A percentile compares a stretch with the other conserved stretches of the same genome.
These are phyloP conservation scores for Cyrtorhinus lividipennis DNA, from an alignment of 1,140 invertebrate species.

Conservation along the genomic window DNA sequence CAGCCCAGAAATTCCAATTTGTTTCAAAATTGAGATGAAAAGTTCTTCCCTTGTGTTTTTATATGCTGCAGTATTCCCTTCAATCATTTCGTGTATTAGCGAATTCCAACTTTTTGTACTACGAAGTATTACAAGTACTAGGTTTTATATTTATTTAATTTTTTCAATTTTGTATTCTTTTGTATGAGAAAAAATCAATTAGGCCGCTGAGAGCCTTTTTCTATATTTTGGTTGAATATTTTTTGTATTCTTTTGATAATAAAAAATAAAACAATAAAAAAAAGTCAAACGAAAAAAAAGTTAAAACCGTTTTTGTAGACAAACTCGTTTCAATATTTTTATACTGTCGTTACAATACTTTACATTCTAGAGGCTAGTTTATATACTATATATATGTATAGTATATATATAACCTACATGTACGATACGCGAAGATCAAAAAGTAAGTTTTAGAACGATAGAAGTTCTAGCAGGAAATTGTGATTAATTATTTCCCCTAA, in stretches of 20 bases:
- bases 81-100: slow-evolving; percentile 1
- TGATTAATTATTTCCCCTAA: neutral
- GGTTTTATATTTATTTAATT: slow-evolving; percentile 1
- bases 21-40: too few relatives aligned
- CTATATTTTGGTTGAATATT: slow-evolving; percentile 5
- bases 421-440: slow-evolving; percentile 3
- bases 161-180: slow-evolving; percentile 8
- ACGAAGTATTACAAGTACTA: neutral
- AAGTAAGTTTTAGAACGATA: neutral
- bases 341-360: slow-evolving; percentile 20
- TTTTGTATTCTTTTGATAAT: slow-evolving; percentile 5
- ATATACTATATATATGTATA: neutral
- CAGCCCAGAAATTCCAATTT: too few relatives aligned
- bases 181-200: slow-evolving; percentile 5
- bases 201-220: neutral
- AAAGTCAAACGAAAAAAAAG: slow-evolving; percentile 1
- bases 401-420: too few relatives aligned
- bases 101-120: slow-evolving; percentile 9
- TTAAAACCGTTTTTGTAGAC: slow-evolving; percentile 20
- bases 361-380: slow-evolving; percentile 20
- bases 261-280: slow-evolving; percentile 12
- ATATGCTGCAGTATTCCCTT: neutral
- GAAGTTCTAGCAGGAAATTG: neutral
- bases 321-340: slow-evolving; percentile 22
- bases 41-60: neutral